Base-by-base conservation (phyloP, 2,113 vertebrate species). In the Seriola rivoliana region DNA sequence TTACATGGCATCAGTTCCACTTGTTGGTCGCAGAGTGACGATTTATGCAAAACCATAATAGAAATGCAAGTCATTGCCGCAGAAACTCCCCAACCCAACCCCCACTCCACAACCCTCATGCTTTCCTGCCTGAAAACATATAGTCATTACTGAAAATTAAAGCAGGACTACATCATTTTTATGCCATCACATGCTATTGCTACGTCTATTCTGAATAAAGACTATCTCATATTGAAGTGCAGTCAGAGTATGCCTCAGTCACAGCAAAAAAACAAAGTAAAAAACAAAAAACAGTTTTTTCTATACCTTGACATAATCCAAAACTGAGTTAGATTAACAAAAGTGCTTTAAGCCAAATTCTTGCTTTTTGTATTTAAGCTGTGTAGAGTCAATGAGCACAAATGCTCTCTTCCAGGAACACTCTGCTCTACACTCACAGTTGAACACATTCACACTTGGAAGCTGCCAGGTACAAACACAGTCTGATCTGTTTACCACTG, bases 1-100 rank as follows among this genome's bases (percentile, higher is more conserved):
- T 83, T 73, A 85, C 64, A 78, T 82, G 78, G 82, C 80, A 89
- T 91, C 82, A 80, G 89, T 91, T 91, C 86, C 85, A 89, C 88
- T 89, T 91, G 85, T 91, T 88, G 89, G 82, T 82, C 13, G 21
- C 80, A 83, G 71, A 80, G 74, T 70, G 74, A 34, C 66, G 5
- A 82, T 88, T 91, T 82, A 86, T 87, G 87, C 74, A 83, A 88
- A 89, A 86, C 38, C 38, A 70, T 71, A 34, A 82, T 82, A 82
- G 62, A 86, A 88, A 87, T 80, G 66, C 82, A 83, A 87, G 85
- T 87, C 76, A 85, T 72, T 19, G 25, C 80, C 12, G 8, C 80
- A 75, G 46, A 40, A 71, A 80, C 38, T 68, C 64, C 72, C 62
- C 29, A 54, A 40, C 4, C 32, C 60, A 50, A 42, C 25, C 38